Conservation (phyloP, 2,797 vertebrate species). For the Smutsia temminckii region DNA sequence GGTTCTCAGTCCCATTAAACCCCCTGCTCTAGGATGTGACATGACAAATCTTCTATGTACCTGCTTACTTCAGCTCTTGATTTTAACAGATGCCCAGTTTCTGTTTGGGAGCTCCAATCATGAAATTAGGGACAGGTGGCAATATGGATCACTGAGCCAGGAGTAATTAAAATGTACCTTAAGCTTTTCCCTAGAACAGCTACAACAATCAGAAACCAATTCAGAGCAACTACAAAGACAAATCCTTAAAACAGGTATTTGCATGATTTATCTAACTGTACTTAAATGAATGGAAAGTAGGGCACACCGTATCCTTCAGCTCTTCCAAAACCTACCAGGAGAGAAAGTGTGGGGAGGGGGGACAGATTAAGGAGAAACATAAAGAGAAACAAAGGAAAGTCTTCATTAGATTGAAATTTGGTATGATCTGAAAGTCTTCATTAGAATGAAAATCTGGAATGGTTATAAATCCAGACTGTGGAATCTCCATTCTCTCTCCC, state of each 20-base stretch:
- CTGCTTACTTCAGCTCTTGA: not conserved
- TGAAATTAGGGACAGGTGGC: not conserved
- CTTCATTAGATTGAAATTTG: not conserved
- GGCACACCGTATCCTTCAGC: not conserved
- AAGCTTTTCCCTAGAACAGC: not conserved
- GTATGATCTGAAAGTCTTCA: not conserved
- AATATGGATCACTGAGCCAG: not conserved
- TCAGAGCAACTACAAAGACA: not conserved
- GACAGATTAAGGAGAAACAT: not conserved
- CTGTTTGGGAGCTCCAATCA: not conserved
- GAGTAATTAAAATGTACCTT: conserved; percentile 9
- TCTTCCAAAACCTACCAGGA: not conserved
- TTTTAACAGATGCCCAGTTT: not conserved
- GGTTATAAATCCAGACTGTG: not conserved
- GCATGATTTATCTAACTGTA: not conserved
- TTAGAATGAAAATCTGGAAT: not conserved
- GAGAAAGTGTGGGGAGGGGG: not conserved
- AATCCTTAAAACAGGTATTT: not conserved
- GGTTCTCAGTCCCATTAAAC: not conserved
- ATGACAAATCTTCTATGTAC: not conserved
- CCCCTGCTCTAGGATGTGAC: not conserved
- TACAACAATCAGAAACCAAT: not conserved
- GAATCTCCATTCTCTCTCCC: not conserved
- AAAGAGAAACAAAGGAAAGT: not conserved
- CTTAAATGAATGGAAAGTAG: not conserved